Evolutionary conservation across 2,888 invertebrate species (phyloP).

Genomic region (Gastrophysa polygoni): DNA sequence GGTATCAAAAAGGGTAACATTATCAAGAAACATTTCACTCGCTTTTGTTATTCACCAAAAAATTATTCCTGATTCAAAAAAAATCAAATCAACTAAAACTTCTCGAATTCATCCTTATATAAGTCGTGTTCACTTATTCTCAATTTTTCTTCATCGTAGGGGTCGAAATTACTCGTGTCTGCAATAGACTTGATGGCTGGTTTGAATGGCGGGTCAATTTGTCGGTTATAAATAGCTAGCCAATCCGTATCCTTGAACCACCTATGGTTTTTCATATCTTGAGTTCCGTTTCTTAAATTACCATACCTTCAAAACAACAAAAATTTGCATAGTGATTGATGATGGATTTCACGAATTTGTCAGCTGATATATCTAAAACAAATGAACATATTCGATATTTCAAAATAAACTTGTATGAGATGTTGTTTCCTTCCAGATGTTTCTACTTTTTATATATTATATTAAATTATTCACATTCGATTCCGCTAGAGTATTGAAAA

Average conservation of each 20-base stretch:
- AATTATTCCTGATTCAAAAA: not conserved
- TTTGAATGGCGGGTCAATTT: constrained; percentile 66
- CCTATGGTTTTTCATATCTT: constrained; percentile 86
- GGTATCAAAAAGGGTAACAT: not conserved
- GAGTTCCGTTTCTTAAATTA: constrained; percentile 81
- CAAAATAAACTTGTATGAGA: too few species aligned
- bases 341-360: too few species aligned
- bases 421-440: too few species aligned
- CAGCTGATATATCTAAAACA: too few species aligned
- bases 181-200: constrained; percentile 64
- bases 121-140: constrained; percentile 60
- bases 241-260: constrained; percentile 88
- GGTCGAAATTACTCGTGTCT: constrained; percentile 76
- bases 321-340: too few species aligned
- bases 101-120: constrained; percentile 68
- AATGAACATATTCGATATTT: too few species aligned
- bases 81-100: constrained; percentile 62
- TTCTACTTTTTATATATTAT: too few species aligned
- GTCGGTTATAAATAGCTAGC: constrained; percentile 80
- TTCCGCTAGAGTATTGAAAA: too few species aligned
- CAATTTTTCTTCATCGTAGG: constrained; percentile 55
- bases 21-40: not conserved
- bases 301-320: constrained; percentile 68
- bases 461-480: too few species aligned
- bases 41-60: not conserved